Evolutionary conservation across 2,888 invertebrate species (phyloP).

Genomic region (Nasonia oneida): DNA sequence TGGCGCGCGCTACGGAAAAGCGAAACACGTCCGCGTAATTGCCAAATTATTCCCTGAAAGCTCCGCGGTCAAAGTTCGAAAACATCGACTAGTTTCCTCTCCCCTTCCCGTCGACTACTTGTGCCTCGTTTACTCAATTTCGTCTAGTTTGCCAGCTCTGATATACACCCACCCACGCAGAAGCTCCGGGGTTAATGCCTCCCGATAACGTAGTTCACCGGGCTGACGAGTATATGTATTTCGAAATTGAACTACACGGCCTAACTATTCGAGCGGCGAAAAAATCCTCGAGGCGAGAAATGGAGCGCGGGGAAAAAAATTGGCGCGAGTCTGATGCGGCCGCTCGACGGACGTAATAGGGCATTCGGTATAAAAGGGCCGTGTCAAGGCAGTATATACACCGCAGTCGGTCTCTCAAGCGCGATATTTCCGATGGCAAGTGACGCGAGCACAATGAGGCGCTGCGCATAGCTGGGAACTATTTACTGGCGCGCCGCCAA

Average conservation of each 20-base stretch:
- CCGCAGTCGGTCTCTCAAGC: neutral
- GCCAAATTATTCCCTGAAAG: neutral
- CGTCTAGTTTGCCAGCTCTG: conserved; percentile 35
- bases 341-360: conserved; percentile 16
- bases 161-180: neutral
- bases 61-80: conserved; percentile 13
- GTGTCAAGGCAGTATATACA: conserved; percentile 1
- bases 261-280: neutral
- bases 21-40: neutral
- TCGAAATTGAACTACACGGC: neutral
- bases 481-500: conserved; percentile 63
- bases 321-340: neutral
- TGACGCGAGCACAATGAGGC: conserved; percentile 35
- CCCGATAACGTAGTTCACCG: conserved; percentile 28
- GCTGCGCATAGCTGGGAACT: conserved; percentile 41
- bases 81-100: neutral
- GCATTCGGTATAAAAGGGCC: neutral
- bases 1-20: neutral
- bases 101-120: neutral
- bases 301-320: neutral
- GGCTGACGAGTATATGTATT: neutral
- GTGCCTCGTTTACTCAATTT: conserved; percentile 40
- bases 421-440: conserved; percentile 53
- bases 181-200: conserved; percentile 31
- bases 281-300: neutral